Evolutionary conservation across 2,113 vertebrate genomes (phyloP).

Genomic region (Gnathochromis pfefferi): DNA sequence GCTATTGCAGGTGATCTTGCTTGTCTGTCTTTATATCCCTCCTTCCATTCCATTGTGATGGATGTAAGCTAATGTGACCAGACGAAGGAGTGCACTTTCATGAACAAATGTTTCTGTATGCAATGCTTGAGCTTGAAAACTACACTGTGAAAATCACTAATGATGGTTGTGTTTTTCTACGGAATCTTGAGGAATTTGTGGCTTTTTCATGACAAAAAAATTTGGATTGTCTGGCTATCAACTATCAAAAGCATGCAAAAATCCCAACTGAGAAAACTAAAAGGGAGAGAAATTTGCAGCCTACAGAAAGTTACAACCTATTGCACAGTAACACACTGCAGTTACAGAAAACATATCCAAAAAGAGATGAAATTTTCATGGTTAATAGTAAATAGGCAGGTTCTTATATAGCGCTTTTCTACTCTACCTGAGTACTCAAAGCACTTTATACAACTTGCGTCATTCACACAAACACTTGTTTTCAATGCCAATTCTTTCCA

Average conservation of each 20-base stretch:
- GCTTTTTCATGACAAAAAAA: background rate
- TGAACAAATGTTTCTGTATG: background rate
- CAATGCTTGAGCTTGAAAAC: background rate
- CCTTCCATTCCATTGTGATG: background rate
- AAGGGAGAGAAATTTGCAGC: background rate
- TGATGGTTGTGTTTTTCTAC: background rate
- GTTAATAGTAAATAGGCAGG: background rate
- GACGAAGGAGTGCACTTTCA: background rate
- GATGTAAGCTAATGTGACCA: slow-evolving; percentile 6
- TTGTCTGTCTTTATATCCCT: slow-evolving; percentile 3
- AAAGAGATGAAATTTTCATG: background rate
- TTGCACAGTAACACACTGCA: background rate
- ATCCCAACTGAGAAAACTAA: background rate
- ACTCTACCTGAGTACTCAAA: background rate
- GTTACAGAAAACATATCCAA: background rate
- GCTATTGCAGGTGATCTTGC: slow-evolving; percentile 41
- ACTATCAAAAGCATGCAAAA: background rate
- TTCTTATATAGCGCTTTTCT: background rate
- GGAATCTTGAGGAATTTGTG: background rate
- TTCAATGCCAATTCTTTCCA: background rate
- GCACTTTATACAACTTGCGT: background rate
- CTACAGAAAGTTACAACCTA: background rate
- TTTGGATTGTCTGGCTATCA: background rate
- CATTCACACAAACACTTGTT: background rate
- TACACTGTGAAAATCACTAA: background rate